Conservation (phyloP, 2,797 vertebrate species). For the Scarus forsteni region DNA sequence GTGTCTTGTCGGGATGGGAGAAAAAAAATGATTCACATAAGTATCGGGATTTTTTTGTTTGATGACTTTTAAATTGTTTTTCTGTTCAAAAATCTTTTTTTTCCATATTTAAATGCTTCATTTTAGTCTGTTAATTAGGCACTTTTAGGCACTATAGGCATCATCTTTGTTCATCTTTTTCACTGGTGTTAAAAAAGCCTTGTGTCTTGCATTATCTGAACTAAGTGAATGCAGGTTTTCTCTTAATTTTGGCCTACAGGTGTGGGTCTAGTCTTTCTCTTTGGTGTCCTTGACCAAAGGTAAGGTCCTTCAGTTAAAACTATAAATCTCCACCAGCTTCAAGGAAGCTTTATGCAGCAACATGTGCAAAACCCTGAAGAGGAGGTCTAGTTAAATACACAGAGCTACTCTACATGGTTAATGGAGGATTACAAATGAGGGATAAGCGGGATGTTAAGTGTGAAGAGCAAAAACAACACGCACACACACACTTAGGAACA, state of each 20-base stretch:
- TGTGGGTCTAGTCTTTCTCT: slow-evolving; percentile 8
- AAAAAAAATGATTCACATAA: too few relatives aligned
- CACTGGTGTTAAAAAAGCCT: too few relatives aligned
- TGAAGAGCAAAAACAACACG: slow-evolving; percentile 1
- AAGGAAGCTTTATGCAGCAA: neutral
- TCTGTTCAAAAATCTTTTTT: too few relatives aligned
- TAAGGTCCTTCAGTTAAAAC: slow-evolving; percentile 24
- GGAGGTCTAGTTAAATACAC: slow-evolving; percentile 12
- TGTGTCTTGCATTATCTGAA: neutral
- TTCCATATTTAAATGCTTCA: too few relatives aligned
- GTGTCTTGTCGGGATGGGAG: too few relatives aligned
- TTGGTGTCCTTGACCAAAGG: slow-evolving; percentile 7
- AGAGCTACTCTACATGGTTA: slow-evolving; percentile 14
- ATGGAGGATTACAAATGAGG: slow-evolving; percentile 27
- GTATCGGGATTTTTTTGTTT: too few relatives aligned
- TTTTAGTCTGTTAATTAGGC: too few relatives aligned
- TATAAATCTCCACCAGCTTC: slow-evolving; percentile 30
- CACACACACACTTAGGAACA: slow-evolving; percentile 1
- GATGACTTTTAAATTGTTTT: too few relatives aligned
- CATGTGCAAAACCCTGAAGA: slow-evolving; percentile 3
- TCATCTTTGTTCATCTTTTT: too few relatives aligned
- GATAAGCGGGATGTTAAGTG: neutral
- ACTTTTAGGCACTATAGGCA: too few relatives aligned
- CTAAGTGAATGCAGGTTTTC: neutral
- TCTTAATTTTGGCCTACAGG: neutral